phyloP scores from a whole-genome alignment of 2,113 vertebrate genomes.

The Hylia prasina region DNA sequence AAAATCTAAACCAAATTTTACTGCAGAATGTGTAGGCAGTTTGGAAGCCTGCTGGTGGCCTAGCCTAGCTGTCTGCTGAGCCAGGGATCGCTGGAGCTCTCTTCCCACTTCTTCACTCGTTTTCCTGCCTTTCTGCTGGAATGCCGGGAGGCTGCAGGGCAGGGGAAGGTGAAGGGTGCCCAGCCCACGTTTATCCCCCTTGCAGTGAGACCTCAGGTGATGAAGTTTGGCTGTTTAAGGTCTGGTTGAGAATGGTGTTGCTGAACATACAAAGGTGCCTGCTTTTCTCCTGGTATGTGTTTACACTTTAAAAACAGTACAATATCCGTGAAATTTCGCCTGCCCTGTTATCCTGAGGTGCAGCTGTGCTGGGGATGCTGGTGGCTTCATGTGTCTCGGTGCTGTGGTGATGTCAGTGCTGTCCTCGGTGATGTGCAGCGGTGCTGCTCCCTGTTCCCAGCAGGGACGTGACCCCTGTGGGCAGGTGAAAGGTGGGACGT shows the following conservation, averaged over 20 bases:
- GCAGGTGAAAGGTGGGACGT: neutral
- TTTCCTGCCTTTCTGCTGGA: neutral
- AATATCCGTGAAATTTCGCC: rapidly evolving
- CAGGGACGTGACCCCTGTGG: neutral
- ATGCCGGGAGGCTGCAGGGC: neutral
- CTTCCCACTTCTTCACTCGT: neutral
- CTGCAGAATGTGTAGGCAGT: conserved; percentile 28
- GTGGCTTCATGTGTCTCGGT: rapidly evolving
- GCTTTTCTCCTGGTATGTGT: neutral
- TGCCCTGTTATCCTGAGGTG: rapidly evolving
- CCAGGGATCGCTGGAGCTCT: neutral
- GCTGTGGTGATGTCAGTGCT: neutral
- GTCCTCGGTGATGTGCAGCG: neutral
- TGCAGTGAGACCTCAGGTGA: neutral
- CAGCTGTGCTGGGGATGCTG: neutral
- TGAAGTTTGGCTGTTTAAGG: neutral
- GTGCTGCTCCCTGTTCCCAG: neutral
- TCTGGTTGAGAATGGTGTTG: neutral
- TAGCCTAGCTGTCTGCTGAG: neutral
- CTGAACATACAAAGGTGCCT: neutral
- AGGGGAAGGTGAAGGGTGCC: neutral
- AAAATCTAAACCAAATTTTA: neutral
- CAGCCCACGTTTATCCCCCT: rapidly evolving
- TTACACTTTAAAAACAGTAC: neutral
- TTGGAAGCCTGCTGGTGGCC: conserved; percentile 9